A percentile compares a stretch with the other conserved stretches of the same genome.
Conservation (phyloP, 1,140 invertebrate genomes). For the Papilio polyxenes region DNA sequence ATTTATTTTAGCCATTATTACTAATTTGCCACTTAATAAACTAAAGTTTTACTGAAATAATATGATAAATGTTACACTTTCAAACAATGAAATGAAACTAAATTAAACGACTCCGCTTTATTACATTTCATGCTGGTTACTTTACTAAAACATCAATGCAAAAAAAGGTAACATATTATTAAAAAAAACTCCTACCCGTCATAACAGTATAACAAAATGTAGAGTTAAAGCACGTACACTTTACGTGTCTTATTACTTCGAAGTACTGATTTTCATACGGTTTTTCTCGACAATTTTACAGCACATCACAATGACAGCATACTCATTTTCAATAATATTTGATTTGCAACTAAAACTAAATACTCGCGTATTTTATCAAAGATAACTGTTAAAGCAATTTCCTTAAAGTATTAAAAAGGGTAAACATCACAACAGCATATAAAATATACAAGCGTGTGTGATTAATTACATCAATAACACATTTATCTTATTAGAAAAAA, state of each 20-base stretch:
- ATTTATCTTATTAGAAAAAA: not conserved
- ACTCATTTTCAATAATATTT: not conserved
- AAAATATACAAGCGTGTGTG: too few species aligned
- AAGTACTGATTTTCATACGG: constrained; percentile 15
- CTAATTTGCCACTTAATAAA: too few species aligned
- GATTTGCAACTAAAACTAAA: not conserved
- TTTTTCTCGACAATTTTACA: not conserved
- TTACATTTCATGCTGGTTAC: too few species aligned
- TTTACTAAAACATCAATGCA: not conserved
- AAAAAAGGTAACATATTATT: not conserved
- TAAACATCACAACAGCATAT: too few species aligned
- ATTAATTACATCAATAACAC: too few species aligned
- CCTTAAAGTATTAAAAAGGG: too few species aligned
- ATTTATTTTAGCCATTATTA: too few species aligned
- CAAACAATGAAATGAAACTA: too few species aligned
- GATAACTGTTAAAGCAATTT: too few species aligned
- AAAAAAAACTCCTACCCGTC: not conserved
- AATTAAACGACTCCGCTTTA: too few species aligned
- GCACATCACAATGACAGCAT: not conserved
- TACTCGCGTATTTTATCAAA: not conserved
- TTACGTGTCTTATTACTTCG: constrained; percentile 1
- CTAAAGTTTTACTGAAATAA: too few species aligned
- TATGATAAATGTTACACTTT: too few species aligned
- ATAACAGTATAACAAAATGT: not conserved
- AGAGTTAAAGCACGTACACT: not conserved